Conservation (phyloP, 2,888 invertebrate species). For the Drosophila limbata region DNA sequence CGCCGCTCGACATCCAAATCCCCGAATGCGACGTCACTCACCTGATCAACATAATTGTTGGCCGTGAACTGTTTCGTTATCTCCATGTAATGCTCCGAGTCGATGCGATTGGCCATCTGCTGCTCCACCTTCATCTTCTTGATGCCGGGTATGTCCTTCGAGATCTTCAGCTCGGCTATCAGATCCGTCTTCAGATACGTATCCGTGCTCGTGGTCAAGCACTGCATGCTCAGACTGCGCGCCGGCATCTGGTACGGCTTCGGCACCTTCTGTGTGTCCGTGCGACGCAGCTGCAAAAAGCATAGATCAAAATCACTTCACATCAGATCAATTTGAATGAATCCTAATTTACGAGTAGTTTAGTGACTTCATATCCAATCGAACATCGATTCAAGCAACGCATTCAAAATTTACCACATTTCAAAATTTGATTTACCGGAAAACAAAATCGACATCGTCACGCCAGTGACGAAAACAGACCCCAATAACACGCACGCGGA, state of each 20-base stretch:
- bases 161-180: constrained; percentile 96
- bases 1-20: not conserved
- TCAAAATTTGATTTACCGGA: too few relatives aligned
- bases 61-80: constrained; percentile 93
- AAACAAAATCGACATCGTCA: too few relatives aligned
- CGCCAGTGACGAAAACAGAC: too few relatives aligned
- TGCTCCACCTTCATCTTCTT: constrained; percentile 96
- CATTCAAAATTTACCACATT: too few relatives aligned
- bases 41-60: constrained; percentile 95
- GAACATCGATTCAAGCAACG: too few relatives aligned
- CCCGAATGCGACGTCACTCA: constrained; percentile 85
- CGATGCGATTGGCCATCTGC: constrained; percentile 92
- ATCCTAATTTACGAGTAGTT: too few relatives aligned
- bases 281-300: constrained; percentile 88
- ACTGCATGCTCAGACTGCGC: constrained; percentile 91
- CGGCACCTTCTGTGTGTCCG: constrained; percentile 89
- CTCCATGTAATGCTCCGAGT: constrained; percentile 93
- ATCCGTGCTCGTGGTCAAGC: constrained; percentile 88
- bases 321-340: too few relatives aligned
- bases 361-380: too few relatives aligned
- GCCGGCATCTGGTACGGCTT: constrained; percentile 94
- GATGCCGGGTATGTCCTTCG: constrained; percentile 96
- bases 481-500: too few relatives aligned
- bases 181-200: constrained; percentile 93
- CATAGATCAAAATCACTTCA: not conserved